A percentile compares a stretch with the other conserved stretches of the same genome.
Evolutionary conservation across 2,113 vertebrate genomes (phyloP).

Genomic region (Cyanoliseus patagonus): DNA sequence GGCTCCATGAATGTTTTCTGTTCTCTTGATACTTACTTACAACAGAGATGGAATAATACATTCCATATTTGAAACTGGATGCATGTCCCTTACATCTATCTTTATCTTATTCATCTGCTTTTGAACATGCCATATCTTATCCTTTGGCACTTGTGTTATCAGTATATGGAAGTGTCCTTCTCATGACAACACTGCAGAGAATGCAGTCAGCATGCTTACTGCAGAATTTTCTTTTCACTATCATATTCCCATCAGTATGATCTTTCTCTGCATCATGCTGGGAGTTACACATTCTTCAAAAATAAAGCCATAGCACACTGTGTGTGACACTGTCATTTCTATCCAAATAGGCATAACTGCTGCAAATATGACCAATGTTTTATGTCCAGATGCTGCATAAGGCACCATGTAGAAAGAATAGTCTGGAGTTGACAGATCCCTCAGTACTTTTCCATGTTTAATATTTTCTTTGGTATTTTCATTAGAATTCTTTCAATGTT

Average conservation of each 20-base stretch:
- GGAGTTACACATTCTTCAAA: neutral
- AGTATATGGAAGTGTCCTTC: neutral
- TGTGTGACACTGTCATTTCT: neutral
- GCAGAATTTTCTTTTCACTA: neutral
- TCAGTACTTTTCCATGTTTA: neutral
- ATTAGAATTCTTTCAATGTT: neutral
- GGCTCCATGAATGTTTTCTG: neutral
- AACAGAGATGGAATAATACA: neutral
- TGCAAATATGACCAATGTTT: neutral
- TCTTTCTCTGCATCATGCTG: neutral
- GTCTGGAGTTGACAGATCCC: neutral
- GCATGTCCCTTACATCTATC: neutral
- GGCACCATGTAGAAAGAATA: neutral
- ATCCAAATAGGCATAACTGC: neutral
- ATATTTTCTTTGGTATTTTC: neutral
- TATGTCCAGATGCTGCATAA: neutral
- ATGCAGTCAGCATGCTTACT: neutral
- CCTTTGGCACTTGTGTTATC: neutral
- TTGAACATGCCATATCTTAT: neutral
- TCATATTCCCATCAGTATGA: neutral
- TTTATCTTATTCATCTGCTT: neutral
- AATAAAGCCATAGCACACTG: neutral
- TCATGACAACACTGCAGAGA: neutral
- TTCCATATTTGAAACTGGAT: neutral
- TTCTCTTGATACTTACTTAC: neutral